Conservation (phyloP, 1,140 invertebrate species). For the Arion vulgaris region DNA sequence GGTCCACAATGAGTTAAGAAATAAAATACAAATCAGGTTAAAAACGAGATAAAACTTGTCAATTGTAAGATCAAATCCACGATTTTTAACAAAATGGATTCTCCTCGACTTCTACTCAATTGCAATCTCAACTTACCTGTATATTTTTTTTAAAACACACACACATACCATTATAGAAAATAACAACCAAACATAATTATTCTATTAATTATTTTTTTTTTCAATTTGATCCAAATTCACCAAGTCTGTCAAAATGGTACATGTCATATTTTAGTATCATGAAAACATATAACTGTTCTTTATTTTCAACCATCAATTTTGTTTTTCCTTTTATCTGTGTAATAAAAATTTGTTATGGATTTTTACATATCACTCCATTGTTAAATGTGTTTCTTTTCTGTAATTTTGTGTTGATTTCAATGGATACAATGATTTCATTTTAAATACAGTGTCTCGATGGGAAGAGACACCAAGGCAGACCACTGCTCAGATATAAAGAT, state of each 20-base stretch:
- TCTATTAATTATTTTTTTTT: neutral
- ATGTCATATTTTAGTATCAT: neutral
- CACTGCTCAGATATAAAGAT: no score
- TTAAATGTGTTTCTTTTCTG: neutral
- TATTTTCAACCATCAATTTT: conserved; percentile 7
- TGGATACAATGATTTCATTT: no score
- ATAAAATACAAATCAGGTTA: no score
- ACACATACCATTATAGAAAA: no score
- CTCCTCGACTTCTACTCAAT: neutral
- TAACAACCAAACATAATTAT: neutral
- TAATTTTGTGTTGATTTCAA: neutral
- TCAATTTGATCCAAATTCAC: neutral
- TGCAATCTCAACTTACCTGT: neutral
- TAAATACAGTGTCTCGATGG: no score
- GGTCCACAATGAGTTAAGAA: no score
- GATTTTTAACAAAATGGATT: neutral
- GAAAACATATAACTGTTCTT: conserved; percentile 1
- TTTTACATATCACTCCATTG: neutral
- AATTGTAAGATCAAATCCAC: no score
- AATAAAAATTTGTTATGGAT: conserved; percentile 26
- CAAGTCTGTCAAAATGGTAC: neutral
- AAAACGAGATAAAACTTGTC: no score
- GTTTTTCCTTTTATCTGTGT: conserved; percentile 32
- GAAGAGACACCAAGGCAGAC: no score
- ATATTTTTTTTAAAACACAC: no score